Conservation (phyloP, 2,113 vertebrate species). For the Sinocyclocheilus anshuiensis region DNA sequence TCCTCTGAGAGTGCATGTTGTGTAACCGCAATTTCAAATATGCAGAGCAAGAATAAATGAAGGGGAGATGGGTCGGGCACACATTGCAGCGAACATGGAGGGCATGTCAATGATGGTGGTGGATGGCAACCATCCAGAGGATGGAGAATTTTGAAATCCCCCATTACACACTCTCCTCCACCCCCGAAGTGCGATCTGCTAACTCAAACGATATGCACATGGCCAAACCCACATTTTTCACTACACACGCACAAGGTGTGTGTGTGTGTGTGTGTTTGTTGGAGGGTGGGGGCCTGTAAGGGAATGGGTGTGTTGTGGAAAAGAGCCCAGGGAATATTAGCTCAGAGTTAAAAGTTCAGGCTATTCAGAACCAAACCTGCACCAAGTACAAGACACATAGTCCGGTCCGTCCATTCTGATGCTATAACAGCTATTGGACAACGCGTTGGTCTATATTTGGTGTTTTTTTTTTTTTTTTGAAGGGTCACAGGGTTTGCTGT, state of each 20-base stretch:
- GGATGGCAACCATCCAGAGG: constrained; percentile 56
- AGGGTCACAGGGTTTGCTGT: background rate
- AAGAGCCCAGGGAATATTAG: constrained; percentile 4
- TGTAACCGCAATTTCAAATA: constrained; percentile 9
- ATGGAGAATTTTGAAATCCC: constrained; percentile 56
- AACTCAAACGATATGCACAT: constrained; percentile 64
- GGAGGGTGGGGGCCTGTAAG: background rate
- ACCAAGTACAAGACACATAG: background rate
- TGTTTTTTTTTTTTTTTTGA: background rate
- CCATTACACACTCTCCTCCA: constrained; percentile 50
- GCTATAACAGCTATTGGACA: background rate
- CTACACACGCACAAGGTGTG: constrained; percentile 9
- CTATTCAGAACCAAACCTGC: background rate
- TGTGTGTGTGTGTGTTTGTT: background rate
- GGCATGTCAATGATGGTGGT: constrained; percentile 50
- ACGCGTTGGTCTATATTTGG: background rate
- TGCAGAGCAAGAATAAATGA: constrained; percentile 27
- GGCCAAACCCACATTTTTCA: constrained; percentile 33
- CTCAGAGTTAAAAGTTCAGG: background rate
- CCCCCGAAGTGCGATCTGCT: constrained; percentile 32
- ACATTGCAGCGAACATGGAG: constrained; percentile 29
- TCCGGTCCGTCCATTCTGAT: background rate
- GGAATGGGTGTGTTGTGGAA: background rate
- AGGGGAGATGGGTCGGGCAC: constrained; percentile 24
- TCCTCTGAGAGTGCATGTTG: constrained; percentile 2